These are phyloP conservation scores for Poeciliopsis paucimaculata DNA, from an alignment of 2,797 vertebrate genomes.

Conservation along the genomic window DNA sequence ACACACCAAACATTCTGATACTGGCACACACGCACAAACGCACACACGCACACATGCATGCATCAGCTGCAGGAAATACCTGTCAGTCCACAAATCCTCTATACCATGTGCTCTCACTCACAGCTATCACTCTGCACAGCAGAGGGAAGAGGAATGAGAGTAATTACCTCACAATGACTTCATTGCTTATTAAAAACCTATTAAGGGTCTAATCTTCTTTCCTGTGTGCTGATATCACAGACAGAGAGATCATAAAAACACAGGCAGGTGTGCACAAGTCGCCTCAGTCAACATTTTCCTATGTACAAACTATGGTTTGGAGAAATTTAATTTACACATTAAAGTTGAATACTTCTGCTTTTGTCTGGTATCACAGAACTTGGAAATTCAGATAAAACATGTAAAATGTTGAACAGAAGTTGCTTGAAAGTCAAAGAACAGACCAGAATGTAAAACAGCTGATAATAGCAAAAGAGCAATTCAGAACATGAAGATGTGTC, in stretches of 20 bases:
- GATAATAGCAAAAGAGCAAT: constrained; percentile 19
- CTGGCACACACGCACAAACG: constrained; percentile 20
- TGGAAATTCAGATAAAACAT: constrained; percentile 1
- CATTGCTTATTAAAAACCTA: constrained; percentile 65
- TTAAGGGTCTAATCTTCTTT: constrained; percentile 43
- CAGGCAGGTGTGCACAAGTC: constrained; percentile 18
- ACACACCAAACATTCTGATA: constrained; percentile 52
- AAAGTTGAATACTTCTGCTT: background rate
- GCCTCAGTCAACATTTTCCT: constrained; percentile 1
- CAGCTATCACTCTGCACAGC: constrained; percentile 44
- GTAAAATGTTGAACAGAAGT: constrained; percentile 33
- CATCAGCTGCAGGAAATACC: constrained; percentile 59
- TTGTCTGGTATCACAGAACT: constrained; percentile 7
- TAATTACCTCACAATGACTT: constrained; percentile 64
- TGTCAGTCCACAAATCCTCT: constrained; percentile 54
- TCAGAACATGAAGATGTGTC: constrained; percentile 27
- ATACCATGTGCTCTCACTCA: constrained; percentile 40
- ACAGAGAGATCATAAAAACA: constrained; percentile 19
- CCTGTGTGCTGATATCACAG: constrained; percentile 35
- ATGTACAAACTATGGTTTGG: constrained; percentile 1
- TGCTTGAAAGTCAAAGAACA: constrained; percentile 16
- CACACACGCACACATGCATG: constrained; percentile 32
- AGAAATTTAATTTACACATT: constrained; percentile 9
- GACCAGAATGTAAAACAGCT: constrained; percentile 19
- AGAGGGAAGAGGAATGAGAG: constrained; percentile 47